phyloP scores from a whole-genome alignment of 2,888 invertebrate genomes.

The Dermolepida albohirtum region DNA sequence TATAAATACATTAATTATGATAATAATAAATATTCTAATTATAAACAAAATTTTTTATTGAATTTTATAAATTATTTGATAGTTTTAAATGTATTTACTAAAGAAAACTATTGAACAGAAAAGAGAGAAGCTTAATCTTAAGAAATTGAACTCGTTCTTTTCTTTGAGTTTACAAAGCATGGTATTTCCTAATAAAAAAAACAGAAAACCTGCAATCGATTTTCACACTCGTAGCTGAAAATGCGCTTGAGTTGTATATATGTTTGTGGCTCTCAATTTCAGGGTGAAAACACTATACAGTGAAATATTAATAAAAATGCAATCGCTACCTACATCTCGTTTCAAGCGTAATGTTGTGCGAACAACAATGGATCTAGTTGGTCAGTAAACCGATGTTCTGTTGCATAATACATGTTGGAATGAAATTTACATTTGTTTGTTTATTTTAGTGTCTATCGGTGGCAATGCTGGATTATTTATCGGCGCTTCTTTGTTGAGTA shows the following conservation, averaged over 20 bases:
- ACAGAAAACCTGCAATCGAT: slow-evolving; percentile 6
- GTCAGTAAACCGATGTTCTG: slow-evolving; percentile 60
- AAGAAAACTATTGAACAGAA: slow-evolving; percentile 4
- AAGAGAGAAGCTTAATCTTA: slow-evolving; percentile 24
- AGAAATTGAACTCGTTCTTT: slow-evolving; percentile 19
- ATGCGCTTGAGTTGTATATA: slow-evolving; percentile 5
- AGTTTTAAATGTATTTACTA: background rate
- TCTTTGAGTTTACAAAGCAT: slow-evolving; percentile 5
- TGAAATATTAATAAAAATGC: slow-evolving; percentile 66
- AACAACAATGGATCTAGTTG: slow-evolving; percentile 72
- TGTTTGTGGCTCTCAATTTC: background rate
- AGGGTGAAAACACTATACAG: slow-evolving; percentile 52
- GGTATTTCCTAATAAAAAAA: background rate
- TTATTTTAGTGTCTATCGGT: slow-evolving; percentile 70
- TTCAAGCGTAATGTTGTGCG: slow-evolving; percentile 73
- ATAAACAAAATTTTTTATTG: too few relatives aligned
- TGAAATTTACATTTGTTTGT: slow-evolving; percentile 36
- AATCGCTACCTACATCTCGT: slow-evolving; percentile 69
- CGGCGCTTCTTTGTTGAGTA: slow-evolving; percentile 71
- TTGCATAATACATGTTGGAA: slow-evolving; percentile 26
- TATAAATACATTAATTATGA: too few relatives aligned
- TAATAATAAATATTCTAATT: too few relatives aligned
- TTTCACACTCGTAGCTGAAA: slow-evolving; percentile 18
- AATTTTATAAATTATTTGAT: too few relatives aligned
- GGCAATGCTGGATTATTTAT: slow-evolving; percentile 73